phyloP scores from a whole-genome alignment of 1,140 invertebrate species.

The Apis dorsata region DNA sequence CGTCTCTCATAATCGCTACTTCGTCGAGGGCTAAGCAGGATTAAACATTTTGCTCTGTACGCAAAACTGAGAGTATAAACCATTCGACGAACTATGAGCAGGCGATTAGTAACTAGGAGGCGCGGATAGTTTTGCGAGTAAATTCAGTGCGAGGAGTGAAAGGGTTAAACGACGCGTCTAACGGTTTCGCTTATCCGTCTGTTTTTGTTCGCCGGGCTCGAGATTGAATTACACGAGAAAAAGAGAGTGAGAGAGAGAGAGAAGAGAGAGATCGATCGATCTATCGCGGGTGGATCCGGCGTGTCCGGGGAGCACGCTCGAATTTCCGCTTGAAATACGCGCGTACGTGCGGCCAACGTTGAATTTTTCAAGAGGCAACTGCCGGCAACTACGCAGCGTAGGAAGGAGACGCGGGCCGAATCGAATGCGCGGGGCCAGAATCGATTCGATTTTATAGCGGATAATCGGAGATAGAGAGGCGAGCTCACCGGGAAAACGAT shows the following conservation, averaged over 20 bases:
- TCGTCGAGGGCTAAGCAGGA: too few relatives aligned
- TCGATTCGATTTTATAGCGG: slow-evolving; percentile 41
- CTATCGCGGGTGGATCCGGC: slow-evolving; percentile 2
- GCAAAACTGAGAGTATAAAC: too few relatives aligned
- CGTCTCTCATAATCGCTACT: too few relatives aligned
- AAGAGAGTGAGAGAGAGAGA: too few relatives aligned
- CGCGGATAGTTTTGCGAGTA: too few relatives aligned
- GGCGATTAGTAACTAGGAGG: not conserved
- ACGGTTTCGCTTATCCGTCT: not conserved
- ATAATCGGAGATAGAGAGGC: slow-evolving; percentile 28
- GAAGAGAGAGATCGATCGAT: slow-evolving; percentile 11
- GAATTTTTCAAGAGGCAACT: slow-evolving; percentile 42
- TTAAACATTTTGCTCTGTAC: too few relatives aligned
- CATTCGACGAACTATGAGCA: too few relatives aligned
- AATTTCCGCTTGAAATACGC: slow-evolving; percentile 42
- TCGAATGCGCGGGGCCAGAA: not conserved
- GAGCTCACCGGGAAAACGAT: slow-evolving; percentile 20
- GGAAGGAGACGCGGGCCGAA: not conserved
- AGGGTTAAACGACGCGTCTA: not conserved
- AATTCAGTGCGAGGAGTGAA: not conserved
- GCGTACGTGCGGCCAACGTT: slow-evolving; percentile 34
- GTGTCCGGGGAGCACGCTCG: not conserved
- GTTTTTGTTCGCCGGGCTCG: not conserved
- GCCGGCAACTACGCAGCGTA: too few relatives aligned
- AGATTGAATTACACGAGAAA: slow-evolving; percentile 31